These are phyloP conservation scores for Polyploca ridens DNA, from an alignment of 2,888 invertebrate species.

Conservation along the genomic window DNA sequence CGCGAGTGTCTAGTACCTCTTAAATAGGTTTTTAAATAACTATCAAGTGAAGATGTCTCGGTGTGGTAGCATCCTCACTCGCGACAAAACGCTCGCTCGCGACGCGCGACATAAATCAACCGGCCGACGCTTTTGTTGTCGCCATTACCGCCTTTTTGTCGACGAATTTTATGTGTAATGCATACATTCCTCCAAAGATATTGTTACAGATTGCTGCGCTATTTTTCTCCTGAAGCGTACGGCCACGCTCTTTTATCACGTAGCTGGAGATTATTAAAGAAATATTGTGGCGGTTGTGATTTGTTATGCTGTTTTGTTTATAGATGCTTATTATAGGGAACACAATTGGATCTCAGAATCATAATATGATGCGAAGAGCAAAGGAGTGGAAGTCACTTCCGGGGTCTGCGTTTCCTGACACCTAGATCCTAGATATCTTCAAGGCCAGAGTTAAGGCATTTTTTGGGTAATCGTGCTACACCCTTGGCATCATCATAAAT, in stretches of 20 bases:
- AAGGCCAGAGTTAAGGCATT: too few species aligned
- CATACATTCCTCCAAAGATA: conserved; percentile 48
- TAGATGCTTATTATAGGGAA: background rate
- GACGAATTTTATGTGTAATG: conserved; percentile 46
- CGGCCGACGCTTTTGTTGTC: conserved; percentile 38
- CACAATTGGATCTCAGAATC: too few species aligned
- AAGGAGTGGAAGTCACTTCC: too few species aligned
- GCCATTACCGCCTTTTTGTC: conserved; percentile 59
- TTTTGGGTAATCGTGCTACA: too few species aligned
- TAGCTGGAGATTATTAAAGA: conserved; percentile 1
- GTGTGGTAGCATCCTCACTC: conserved; percentile 15
- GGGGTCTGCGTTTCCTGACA: too few species aligned
- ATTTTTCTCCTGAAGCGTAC: conserved; percentile 39
- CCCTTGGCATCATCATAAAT: too few species aligned
- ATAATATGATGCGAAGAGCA: too few species aligned
- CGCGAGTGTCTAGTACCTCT: background rate
- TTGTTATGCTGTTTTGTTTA: background rate
- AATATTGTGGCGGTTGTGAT: background rate
- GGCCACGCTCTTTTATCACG: conserved; percentile 16
- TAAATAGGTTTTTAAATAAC: background rate
- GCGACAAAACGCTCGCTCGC: conserved; percentile 27
- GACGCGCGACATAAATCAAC: conserved; percentile 26
- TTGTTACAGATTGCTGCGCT: conserved; percentile 52
- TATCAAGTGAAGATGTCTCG: background rate
- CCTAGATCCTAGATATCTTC: too few species aligned